Conservation (phyloP, 1,140 invertebrate species). For the Chymomyza costata region DNA sequence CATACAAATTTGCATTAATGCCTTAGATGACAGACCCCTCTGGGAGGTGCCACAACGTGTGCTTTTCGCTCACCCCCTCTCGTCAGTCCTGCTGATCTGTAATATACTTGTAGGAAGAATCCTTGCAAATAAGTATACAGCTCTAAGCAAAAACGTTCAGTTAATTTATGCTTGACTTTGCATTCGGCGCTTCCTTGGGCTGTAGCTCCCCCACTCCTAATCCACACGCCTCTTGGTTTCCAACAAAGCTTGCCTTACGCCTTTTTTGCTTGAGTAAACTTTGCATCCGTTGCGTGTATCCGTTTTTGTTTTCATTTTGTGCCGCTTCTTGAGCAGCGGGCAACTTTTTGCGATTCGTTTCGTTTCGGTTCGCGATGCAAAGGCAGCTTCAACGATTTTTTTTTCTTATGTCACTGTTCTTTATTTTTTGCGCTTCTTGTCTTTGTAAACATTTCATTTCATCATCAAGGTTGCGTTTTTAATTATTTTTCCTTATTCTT, state of each 20-base stretch:
- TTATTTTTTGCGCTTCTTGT: conserved; percentile 41
- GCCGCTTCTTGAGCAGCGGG: conserved; percentile 49
- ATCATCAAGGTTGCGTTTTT: conserved; percentile 74
- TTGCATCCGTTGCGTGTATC: conserved; percentile 65
- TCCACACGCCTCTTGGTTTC: not conserved
- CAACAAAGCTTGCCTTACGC: not conserved
- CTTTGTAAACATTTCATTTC: conserved; percentile 73
- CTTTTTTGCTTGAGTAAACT: conserved; percentile 55
- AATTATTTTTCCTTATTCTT: conserved; percentile 72
- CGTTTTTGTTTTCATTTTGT: conserved; percentile 63
- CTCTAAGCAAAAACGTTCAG: conserved; percentile 30
- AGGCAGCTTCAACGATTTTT: not conserved
- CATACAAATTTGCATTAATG: too few relatives aligned
- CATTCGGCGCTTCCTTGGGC: conserved; percentile 18
- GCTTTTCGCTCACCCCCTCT: too few relatives aligned
- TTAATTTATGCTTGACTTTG: conserved; percentile 52
- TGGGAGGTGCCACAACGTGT: too few relatives aligned
- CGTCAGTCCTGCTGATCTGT: too few relatives aligned
- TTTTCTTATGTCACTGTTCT: conserved; percentile 50
- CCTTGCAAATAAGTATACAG: too few relatives aligned
- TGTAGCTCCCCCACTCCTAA: conserved; percentile 1
- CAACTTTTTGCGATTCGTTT: conserved; percentile 27
- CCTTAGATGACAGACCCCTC: too few relatives aligned
- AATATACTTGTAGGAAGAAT: too few relatives aligned
- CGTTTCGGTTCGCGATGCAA: conserved; percentile 32